Evolutionary conservation across 2,888 invertebrate genomes (phyloP).

Genomic region (Ditylenchus weischeri): DNA sequence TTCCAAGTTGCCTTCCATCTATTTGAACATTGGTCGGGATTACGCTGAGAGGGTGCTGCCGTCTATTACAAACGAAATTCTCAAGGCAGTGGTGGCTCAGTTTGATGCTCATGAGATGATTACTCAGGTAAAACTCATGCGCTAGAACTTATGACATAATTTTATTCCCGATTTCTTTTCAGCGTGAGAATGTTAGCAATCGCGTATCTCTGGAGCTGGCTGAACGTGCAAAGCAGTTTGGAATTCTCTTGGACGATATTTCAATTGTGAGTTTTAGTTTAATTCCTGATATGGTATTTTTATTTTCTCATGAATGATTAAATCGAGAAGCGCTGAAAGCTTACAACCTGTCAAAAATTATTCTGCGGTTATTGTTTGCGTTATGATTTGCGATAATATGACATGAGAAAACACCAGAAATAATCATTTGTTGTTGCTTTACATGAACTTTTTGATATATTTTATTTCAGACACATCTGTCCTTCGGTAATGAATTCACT

Average conservation of each 20-base stretch:
- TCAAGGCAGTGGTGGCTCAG: slow-evolving; percentile 98
- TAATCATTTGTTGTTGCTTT: background rate
- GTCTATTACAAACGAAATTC: slow-evolving; percentile 94
- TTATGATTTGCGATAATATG: slow-evolving; percentile 8
- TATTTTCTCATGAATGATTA: slow-evolving; percentile 25
- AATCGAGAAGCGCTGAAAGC: slow-evolving; percentile 34
- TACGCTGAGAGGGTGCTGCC: slow-evolving; percentile 97
- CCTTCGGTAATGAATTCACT: slow-evolving; percentile 97
- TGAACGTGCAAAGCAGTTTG: slow-evolving; percentile 88
- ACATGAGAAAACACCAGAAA: background rate
- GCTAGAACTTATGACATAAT: no score
- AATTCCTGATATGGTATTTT: background rate
- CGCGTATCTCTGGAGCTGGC: slow-evolving; percentile 85
- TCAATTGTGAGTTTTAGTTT: slow-evolving; percentile 71
- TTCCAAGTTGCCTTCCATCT: slow-evolving; percentile 88
- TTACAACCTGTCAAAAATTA: background rate
- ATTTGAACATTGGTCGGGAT: slow-evolving; percentile 89
- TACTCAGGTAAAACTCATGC: slow-evolving; percentile 68
- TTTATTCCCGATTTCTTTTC: no score
- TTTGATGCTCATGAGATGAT: slow-evolving; percentile 98
- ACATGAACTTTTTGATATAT: background rate
- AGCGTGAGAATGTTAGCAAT: slow-evolving; percentile 82
- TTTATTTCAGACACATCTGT: slow-evolving; percentile 79
- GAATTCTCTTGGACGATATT: slow-evolving; percentile 94
- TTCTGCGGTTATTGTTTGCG: background rate